Evolutionary conservation across 2,888 invertebrate species (phyloP).

Genomic region (Polymixis lichenea): DNA sequence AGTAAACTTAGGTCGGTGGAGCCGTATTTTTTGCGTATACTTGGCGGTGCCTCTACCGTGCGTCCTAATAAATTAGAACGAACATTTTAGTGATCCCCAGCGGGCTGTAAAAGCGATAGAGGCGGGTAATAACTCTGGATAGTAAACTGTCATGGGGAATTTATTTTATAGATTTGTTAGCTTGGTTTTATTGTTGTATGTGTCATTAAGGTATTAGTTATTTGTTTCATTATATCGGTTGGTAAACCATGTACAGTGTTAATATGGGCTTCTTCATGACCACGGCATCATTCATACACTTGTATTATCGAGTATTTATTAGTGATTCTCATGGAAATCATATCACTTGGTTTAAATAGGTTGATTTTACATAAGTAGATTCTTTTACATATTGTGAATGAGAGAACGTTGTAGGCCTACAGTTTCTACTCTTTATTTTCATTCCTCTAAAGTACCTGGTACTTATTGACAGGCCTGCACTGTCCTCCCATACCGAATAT

Average conservation of each 20-base stretch:
- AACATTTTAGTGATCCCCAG: constrained; percentile 52
- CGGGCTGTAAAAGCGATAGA: constrained; percentile 41
- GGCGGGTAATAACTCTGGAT: constrained; percentile 43
- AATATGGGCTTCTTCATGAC: background rate
- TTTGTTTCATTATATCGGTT: background rate
- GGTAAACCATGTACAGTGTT: too few species aligned
- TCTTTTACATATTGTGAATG: too few species aligned
- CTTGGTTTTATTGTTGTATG: constrained; percentile 28
- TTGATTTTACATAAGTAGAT: too few species aligned
- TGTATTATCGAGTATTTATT: too few species aligned
- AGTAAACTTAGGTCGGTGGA: constrained; percentile 21
- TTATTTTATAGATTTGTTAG: constrained; percentile 52
- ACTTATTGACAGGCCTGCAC: too few species aligned
- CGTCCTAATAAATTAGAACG: constrained; percentile 49
- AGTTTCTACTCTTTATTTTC: too few species aligned
- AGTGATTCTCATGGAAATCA: too few species aligned
- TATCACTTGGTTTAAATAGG: too few species aligned
- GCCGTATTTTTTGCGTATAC: constrained; percentile 43
- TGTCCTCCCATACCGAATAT: too few species aligned
- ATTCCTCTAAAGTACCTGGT: too few species aligned
- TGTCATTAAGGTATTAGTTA: constrained; percentile 19
- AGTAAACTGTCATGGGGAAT: constrained; percentile 45
- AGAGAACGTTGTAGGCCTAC: too few species aligned
- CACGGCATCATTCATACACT: background rate
- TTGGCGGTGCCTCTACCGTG: constrained; percentile 24